Evolutionary conservation across 2,113 vertebrate genomes (phyloP), one percentile per base, ranked within the genome.

Genomic region (Pelmatolapia mariae): DNA sequence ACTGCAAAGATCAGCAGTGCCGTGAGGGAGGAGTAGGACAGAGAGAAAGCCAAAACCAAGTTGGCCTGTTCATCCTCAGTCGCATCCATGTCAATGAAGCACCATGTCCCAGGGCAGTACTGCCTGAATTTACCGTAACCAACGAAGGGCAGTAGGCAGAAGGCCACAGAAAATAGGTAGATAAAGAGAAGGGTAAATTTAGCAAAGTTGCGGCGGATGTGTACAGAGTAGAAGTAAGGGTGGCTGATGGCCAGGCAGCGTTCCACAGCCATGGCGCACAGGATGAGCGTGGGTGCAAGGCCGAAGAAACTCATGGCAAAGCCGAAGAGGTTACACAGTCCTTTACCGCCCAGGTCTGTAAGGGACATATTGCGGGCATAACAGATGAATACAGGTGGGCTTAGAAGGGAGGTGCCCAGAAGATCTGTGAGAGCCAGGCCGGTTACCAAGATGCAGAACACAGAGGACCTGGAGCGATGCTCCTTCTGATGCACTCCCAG

Each of bases 21-120:
- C 91, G 92, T 96, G 26, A 98, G 94, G 22, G 96, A 93, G 68
- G 98, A 96, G 26, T 98, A 98, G 86, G 96, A 95, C 84, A 98
- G 91, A 0, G 98, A 98, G 93, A 98, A 98, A 63, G 97, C 97
- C 13, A 95, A 88, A 22, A 95, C 93, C 1, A 89, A 40, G n/a
- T 2, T 15, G 81, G 88, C 88, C 19, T 83, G 87, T 1, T 90
- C 92, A 2, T 87, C 86, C 3, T 53, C 83, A 0, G 68, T 45
- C 0, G 95, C 92, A 13, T 97, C 96, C 98, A 98, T 97, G 82
- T 96, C 94, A 40, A 98, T 97, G 86, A 97, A 98, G 84, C 98
- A 98, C 98, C 98, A 98, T 1, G 97, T 98, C 5, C 98, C 98
- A 0, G 98, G 98, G 66, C 97, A 98, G 81, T 98, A 98, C 93